These are phyloP conservation scores for Scyliorhinus canicula DNA, from an alignment of 2,797 vertebrate species.

Conservation along the genomic window DNA sequence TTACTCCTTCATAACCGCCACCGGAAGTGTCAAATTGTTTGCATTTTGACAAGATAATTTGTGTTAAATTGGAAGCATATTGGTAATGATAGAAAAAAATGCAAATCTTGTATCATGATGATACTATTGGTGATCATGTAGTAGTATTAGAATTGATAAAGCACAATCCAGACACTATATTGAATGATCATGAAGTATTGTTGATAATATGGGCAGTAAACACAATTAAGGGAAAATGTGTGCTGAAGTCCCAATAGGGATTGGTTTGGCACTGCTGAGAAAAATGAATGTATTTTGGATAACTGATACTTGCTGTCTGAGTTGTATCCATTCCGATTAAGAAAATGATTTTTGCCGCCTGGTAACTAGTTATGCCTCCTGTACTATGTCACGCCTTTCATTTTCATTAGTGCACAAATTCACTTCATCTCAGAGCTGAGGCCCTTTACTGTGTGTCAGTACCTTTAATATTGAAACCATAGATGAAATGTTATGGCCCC, in stretches of 20 bases:
- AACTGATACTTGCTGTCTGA: not conserved
- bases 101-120: not conserved
- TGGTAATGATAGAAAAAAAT: not conserved
- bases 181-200: not conserved
- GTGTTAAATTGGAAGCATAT: not conserved
- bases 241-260: not conserved
- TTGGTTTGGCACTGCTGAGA: not conserved
- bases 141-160: not conserved
- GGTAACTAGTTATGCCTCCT: not conserved
- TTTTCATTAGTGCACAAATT: not conserved
- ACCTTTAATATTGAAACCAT: not conserved
- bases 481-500: too few species aligned
- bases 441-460: not conserved
- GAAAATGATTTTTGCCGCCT: not conserved
- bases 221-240: not conserved
- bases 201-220: not conserved
- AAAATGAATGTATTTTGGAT: not conserved
- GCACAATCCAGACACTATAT: not conserved
- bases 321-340: not conserved
- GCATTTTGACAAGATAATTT: not conserved
- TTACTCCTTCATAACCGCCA: too few species aligned
- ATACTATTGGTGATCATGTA: not conserved
- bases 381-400: not conserved
- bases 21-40: not conserved
- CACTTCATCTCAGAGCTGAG: not conserved